Evolutionary conservation across 1,140 invertebrate genomes (phyloP).

Genomic region (Anastrepha ludens): DNA sequence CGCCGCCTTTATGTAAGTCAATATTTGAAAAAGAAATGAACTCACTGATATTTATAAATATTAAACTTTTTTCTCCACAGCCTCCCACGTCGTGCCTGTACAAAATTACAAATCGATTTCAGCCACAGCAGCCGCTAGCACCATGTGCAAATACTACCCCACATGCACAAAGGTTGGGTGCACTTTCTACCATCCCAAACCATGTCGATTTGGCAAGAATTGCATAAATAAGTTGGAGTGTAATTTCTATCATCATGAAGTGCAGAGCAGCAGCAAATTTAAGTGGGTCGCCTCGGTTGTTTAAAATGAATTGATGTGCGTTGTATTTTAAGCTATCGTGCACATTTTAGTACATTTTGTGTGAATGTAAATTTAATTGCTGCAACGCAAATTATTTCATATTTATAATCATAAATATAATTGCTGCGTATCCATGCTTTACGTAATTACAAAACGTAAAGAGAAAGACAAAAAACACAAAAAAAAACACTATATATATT

Average conservation of each 20-base stretch:
- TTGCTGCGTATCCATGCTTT: background rate
- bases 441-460: background rate
- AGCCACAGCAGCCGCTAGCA: slow-evolving; percentile 66
- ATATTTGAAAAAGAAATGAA: background rate
- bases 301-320: slow-evolving; percentile 57
- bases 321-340: background rate
- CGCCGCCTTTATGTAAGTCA: slow-evolving; percentile 72
- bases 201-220: slow-evolving; percentile 78
- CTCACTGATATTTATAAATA: background rate
- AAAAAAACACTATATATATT: too few species aligned
- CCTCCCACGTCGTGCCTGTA: slow-evolving; percentile 80
- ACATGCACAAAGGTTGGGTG: slow-evolving; percentile 78
- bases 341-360: background rate
- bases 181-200: slow-evolving; percentile 80
- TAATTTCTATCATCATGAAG: slow-evolving; percentile 78
- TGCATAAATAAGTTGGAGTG: slow-evolving; percentile 80
- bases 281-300: slow-evolving; percentile 72
- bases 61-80: slow-evolving; percentile 63
- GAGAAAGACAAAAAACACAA: background rate
- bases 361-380: slow-evolving; percentile 5
- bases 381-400: slow-evolving; percentile 16
- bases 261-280: slow-evolving; percentile 75
- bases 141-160: slow-evolving; percentile 80
- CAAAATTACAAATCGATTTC: slow-evolving; percentile 78
- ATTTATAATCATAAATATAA: slow-evolving; percentile 27